A percentile compares a stretch with the other conserved stretches of the same genome.
Evolutionary conservation across 2,888 invertebrate species (phyloP).

Genomic region (Laspeyria flexula): DNA sequence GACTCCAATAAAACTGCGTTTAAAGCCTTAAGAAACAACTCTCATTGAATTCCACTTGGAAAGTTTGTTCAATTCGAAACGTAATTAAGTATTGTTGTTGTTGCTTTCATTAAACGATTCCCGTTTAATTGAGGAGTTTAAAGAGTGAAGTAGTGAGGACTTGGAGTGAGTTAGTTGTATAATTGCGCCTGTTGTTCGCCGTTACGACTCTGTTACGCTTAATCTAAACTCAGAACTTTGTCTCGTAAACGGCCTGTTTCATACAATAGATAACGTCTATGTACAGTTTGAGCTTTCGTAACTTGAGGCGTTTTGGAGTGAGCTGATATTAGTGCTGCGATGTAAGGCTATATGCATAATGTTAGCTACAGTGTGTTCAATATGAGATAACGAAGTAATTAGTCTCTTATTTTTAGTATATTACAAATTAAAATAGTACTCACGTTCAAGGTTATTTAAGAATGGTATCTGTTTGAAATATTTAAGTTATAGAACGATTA

Average conservation of each 20-base stretch:
- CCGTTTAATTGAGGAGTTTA: constrained; percentile 70
- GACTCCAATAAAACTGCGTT: constrained; percentile 31
- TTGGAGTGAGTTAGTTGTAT: constrained; percentile 60
- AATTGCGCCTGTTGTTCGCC: constrained; percentile 53
- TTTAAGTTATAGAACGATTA: too few relatives aligned
- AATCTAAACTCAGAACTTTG: constrained; percentile 52
- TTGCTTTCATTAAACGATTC: constrained; percentile 69
- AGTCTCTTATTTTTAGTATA: too few relatives aligned
- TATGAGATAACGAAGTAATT: too few relatives aligned
- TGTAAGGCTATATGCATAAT: background rate
- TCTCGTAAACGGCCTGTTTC: constrained; percentile 39
- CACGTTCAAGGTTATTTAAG: too few relatives aligned
- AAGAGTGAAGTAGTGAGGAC: constrained; percentile 49
- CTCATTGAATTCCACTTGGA: constrained; percentile 59
- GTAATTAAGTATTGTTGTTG: constrained; percentile 77
- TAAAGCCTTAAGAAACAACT: constrained; percentile 48
- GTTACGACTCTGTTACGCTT: constrained; percentile 53
- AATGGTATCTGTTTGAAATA: too few relatives aligned
- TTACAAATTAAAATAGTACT: too few relatives aligned
- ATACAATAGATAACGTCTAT: constrained; percentile 35
- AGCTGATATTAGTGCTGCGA: background rate
- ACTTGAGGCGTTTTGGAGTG: background rate
- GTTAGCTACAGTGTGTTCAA: background rate
- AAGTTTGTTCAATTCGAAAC: constrained; percentile 56
- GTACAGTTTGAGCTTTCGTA: constrained; percentile 20